Evolutionary conservation across 1,140 invertebrate genomes (phyloP).

Genomic region (Aphaenogaster rudis): DNA sequence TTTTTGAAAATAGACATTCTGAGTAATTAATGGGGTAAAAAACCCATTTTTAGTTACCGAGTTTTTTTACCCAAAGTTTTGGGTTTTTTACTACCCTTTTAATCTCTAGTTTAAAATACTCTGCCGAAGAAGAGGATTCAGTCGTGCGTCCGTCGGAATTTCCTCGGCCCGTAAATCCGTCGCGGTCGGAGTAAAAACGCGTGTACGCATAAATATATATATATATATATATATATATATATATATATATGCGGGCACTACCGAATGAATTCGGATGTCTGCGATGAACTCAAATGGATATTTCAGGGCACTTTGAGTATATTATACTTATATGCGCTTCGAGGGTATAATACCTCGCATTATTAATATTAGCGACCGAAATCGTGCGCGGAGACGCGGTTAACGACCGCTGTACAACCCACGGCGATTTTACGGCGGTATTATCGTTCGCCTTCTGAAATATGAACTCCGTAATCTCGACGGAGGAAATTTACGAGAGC

Average conservation of each 20-base stretch:
- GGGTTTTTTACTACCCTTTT: too few relatives aligned
- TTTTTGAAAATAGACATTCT: too few relatives aligned
- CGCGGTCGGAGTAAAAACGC: constrained; percentile 56
- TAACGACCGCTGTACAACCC: background rate
- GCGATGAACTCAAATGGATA: constrained; percentile 58
- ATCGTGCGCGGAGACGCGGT: background rate
- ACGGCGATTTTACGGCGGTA: background rate
- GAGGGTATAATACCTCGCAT: background rate
- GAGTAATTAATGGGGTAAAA: too few relatives aligned
- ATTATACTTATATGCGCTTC: background rate
- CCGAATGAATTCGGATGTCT: constrained; percentile 32
- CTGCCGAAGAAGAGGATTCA: background rate
- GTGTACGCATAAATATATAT: constrained; percentile 48
- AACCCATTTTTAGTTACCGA: too few relatives aligned
- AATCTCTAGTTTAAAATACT: background rate
- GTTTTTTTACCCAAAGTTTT: too few relatives aligned
- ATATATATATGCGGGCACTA: constrained; percentile 6
- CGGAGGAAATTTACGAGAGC: background rate
- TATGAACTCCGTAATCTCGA: constrained; percentile 28
- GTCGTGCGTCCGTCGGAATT: background rate
- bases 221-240: constrained; percentile 10
- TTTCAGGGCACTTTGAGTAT: background rate
- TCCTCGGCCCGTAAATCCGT: constrained; percentile 53
- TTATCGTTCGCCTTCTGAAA: constrained; percentile 30
- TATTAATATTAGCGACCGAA: constrained; percentile 30